These are phyloP conservation scores for Microplitis demolitor DNA, from an alignment of 1,140 invertebrate species.

Conservation along the genomic window DNA sequence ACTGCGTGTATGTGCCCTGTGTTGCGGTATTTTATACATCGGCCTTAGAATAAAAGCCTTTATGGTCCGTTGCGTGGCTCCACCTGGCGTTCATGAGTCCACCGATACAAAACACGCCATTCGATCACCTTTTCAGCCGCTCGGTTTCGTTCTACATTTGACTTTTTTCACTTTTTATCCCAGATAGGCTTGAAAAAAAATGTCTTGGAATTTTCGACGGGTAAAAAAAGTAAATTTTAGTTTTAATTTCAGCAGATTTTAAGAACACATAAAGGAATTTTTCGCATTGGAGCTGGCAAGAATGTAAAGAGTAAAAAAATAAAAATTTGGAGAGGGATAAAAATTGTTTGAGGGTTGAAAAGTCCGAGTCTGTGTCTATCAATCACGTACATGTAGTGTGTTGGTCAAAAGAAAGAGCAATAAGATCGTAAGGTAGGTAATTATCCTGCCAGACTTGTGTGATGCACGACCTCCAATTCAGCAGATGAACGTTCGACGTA, in stretches of 20 bases:
- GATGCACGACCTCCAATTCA: conserved; percentile 56
- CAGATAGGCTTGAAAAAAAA: too few species aligned
- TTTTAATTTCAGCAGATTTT: too few species aligned
- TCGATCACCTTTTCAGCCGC: conserved; percentile 32
- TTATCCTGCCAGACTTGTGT: conserved; percentile 58
- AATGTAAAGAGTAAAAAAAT: not conserved
- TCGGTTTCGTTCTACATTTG: not conserved
- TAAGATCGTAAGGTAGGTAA: conserved; percentile 47
- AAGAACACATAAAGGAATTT: too few species aligned
- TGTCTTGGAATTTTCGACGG: too few species aligned
- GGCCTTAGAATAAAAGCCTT: not conserved
- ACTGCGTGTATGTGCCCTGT: not conserved
- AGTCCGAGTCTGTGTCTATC: conserved; percentile 45
- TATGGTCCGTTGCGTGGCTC: conserved; percentile 38
- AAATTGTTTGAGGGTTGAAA: conserved; percentile 8
- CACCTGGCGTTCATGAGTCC: conserved; percentile 35
- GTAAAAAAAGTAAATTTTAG: too few species aligned
- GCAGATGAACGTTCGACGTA: conserved; percentile 4
- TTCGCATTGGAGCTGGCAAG: too few species aligned
- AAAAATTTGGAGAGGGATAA: not conserved
- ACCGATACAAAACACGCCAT: conserved; percentile 28
- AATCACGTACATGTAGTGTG: conserved; percentile 44
- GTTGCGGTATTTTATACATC: not conserved
- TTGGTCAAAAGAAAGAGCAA: conserved; percentile 41
- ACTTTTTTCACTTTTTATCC: not conserved